phyloP scores from a whole-genome alignment of 1,140 invertebrate genomes.

The Pachypsylla venusta region DNA sequence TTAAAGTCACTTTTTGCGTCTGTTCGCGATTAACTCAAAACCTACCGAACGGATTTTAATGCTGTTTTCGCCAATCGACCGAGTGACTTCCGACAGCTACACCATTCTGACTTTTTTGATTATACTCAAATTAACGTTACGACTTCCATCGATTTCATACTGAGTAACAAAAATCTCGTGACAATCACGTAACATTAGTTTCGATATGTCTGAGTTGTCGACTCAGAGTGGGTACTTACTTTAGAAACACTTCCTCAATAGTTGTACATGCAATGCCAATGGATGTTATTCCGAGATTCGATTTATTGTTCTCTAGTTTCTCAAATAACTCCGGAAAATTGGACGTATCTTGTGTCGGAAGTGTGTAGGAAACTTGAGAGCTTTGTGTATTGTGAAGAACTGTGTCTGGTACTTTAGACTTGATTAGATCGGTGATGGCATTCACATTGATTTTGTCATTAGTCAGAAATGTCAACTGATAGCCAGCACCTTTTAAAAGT shows the following conservation, averaged over 20 bases:
- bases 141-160: too few relatives aligned
- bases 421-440: background rate
- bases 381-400: conserved; percentile 34
- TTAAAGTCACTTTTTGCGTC: too few relatives aligned
- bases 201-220: too few relatives aligned
- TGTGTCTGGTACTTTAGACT: conserved; percentile 31
- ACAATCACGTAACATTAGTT: too few relatives aligned
- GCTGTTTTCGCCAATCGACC: too few relatives aligned
- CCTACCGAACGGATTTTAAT: too few relatives aligned
- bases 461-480: conserved; percentile 2
- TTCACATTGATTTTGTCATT: background rate
- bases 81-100: too few relatives aligned
- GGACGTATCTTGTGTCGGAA: conserved; percentile 27
- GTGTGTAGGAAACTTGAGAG: conserved; percentile 29
- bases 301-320: conserved; percentile 33
- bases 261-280: conserved; percentile 45
- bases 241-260: conserved; percentile 52
- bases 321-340: conserved; percentile 36
- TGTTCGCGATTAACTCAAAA: too few relatives aligned
- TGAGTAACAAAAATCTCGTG: too few relatives aligned
- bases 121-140: too few relatives aligned
- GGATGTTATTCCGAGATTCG: conserved; percentile 35
- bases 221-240: conserved; percentile 28
- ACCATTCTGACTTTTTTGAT: too few relatives aligned
- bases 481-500: background rate